Evolutionary conservation across 2,113 vertebrate genomes (phyloP), one percentile per base, ranked within the genome.

Genomic region (Esox niger): DNA sequence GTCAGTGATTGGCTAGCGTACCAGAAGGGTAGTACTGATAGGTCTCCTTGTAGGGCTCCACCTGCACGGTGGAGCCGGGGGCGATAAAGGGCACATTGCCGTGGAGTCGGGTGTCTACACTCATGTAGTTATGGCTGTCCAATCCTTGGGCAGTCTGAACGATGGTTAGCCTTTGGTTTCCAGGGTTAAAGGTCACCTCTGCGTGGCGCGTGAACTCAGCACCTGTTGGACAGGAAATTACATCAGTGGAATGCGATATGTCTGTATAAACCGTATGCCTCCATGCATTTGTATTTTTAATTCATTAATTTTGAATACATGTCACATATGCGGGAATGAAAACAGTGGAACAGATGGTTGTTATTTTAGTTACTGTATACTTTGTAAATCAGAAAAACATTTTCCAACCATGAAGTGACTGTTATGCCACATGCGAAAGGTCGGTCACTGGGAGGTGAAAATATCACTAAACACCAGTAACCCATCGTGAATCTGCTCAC

Each of bases 21-120:
- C 97, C 91, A 58, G 95, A 95, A 61, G 90, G 92, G 17, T 91
- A 91, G 83, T 95, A 94, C 77, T 93, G 92, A 77, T 97, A 98
- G 58, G 88, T 87, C 31, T 98, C 95, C 79, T 91, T 86, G 83
- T 95, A 99, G 21, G 96, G 95, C 2, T 91, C 69, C 21, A 97
- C 76, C 70, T 93, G 91, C 4, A 92, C 77, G 0, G 90, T 91
- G 76, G 90, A 81, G 1, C 92, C 91, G 2, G 88, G 91, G 0
- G 93, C 89, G 2, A 97, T 71, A 38, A 90, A 86, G 0, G 97
- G 97, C 66, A 96, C 88, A 11, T 85, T 87, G 20, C 97, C 97
- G 6, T 85, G 88, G 78, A 99, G 85, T 2, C 83, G 78, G 0
- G 94, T 95, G 76, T 89, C 92, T 33, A 98, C 81, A 3, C 66